These are phyloP conservation scores for Phaedon cochleariae DNA, from an alignment of 2,888 invertebrate species.

Conservation along the genomic window DNA sequence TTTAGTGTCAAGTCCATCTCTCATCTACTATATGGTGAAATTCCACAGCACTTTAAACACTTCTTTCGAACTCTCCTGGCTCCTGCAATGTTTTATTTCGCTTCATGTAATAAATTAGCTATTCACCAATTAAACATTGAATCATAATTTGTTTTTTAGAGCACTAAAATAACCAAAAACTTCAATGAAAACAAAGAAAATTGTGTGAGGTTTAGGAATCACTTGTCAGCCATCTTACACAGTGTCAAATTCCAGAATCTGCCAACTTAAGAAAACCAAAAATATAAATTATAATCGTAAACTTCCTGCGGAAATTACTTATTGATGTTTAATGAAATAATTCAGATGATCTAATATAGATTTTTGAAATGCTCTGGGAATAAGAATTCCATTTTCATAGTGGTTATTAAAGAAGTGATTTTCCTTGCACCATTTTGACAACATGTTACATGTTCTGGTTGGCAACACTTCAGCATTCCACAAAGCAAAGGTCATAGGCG, in stretches of 20 bases:
- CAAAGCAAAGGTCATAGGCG: constrained; percentile 37
- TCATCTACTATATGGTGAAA: constrained; percentile 59
- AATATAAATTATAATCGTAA: constrained; percentile 13
- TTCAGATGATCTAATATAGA: too few relatives aligned
- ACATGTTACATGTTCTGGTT: too few relatives aligned
- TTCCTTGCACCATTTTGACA: too few relatives aligned
- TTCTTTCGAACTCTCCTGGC: constrained; percentile 34
- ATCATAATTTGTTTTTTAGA: constrained; percentile 35
- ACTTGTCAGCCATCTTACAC: constrained; percentile 61
- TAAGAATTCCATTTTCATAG: too few relatives aligned
- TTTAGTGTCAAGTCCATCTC: constrained; percentile 58
- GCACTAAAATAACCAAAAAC: constrained; percentile 57
- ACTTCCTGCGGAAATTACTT: background rate
- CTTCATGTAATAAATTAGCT: constrained; percentile 18
- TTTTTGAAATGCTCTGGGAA: too few relatives aligned
- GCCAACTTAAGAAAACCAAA: constrained; percentile 52
- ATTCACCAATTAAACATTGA: constrained; percentile 24
- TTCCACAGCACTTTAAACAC: constrained; percentile 56
- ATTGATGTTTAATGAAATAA: background rate
- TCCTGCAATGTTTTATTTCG: constrained; percentile 32
- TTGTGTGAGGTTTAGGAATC: constrained; percentile 57
- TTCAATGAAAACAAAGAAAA: constrained; percentile 63
- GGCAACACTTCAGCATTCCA: constrained; percentile 38
- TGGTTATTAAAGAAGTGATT: too few relatives aligned
- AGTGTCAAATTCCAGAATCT: constrained; percentile 63